Evolutionary conservation across 2,888 invertebrate genomes (phyloP), one percentile per base, ranked within the genome.

Genomic region (Tipula vernalis): DNA sequence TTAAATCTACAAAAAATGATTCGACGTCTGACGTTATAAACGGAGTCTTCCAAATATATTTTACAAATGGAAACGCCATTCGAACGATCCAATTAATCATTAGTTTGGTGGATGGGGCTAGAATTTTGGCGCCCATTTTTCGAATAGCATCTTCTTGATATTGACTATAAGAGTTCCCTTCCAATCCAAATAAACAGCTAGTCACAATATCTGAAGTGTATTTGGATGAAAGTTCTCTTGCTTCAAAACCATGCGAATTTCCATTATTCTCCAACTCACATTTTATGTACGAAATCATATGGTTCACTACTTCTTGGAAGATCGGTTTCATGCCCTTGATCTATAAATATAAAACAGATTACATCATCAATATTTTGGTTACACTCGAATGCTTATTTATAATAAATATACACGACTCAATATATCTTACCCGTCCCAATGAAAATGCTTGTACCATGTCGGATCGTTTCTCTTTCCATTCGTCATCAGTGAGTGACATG

Each of bases 401-500:
- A 8, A 39, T 6, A 39, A 39, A 3, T 10, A 18, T 15, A 85
- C 44, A 8, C 71, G 8, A 8, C 71, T 71, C 71, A 83, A 13
- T 0, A 18, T 83, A 44, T 88, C 89, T 88, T 90, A 92, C 92
- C 87, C 93, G 92, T 83, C 91, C 91, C 13, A 90, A 89, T 12
- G 89, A 89, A 85, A 90, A 86, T 3, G 88, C 89, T 0, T 89
- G 89, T 0, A 88, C 88, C 86, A 88, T 88, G 87, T 87, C 90
- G 86, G 86, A 88, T 39, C 87, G 87, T 87, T 87, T 88, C 15
- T 87, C 88, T 88, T 89, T 90, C 90, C 89, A 90, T 42, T 88
- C 89, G 15, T 89, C 89, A 15, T 89, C 89, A 36, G 86, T 87
- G n/a, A 89, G 87, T n/a, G 89, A 57, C 87, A 90, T 90, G 0